phyloP scores from a whole-genome alignment of 2,113 vertebrate species.

The Xyrauchen texanus region DNA sequence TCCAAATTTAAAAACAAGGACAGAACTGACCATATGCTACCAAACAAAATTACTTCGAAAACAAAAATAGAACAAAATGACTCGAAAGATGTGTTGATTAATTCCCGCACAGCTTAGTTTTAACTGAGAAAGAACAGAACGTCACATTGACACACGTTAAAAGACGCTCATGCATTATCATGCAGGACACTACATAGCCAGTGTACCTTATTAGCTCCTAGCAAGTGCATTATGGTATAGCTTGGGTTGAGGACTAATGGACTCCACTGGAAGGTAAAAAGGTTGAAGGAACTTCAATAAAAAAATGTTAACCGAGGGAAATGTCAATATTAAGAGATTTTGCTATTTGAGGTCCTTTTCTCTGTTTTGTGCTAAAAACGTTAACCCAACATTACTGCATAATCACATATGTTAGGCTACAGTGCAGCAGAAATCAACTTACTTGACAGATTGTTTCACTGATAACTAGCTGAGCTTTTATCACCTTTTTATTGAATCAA shows the following conservation, averaged over 20 bases:
- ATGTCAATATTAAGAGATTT: neutral
- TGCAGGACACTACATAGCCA: constrained; percentile 71
- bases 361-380: neutral
- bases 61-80: neutral
- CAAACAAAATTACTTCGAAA: neutral
- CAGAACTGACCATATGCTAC: neutral
- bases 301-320: neutral
- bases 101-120: constrained; percentile 27
- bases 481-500: constrained; percentile 30
- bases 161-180: constrained; percentile 71
- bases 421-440: neutral
- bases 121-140: neutral
- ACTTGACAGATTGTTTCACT: neutral
- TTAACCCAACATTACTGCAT: too few species aligned
- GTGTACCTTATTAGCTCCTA: constrained; percentile 97
- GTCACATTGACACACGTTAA: constrained; percentile 7
- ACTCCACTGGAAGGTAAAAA: constrained; percentile 92
- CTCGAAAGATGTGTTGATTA: neutral
- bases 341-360: neutral
- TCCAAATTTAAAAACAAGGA: neutral
- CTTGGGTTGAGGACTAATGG: constrained; percentile 99
- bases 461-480: constrained; percentile 9
- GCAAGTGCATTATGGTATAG: constrained; percentile 99
- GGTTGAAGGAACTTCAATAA: constrained; percentile 58
- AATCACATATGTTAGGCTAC: neutral